Evolutionary conservation across 2,113 vertebrate genomes (phyloP), one percentile per base, ranked within the genome.

Genomic region (Pimephales promelas): DNA sequence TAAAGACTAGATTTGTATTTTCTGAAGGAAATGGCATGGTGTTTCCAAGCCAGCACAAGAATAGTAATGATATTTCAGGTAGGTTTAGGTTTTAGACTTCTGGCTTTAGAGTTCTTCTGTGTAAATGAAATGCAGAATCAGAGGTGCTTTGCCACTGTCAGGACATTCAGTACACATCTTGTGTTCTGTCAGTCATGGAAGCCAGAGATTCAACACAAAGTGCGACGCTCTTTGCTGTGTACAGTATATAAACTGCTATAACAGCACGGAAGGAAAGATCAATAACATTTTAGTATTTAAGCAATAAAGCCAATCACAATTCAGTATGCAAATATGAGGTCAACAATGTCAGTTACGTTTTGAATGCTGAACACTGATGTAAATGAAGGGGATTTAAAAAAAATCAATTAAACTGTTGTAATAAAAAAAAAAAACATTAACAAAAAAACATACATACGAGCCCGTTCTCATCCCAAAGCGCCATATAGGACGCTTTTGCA

Each of bases 91-190:
- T 64, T 28, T 64, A 31, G 26, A 64, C 26, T 64, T 61, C n/a
- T n/a, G n/a, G n/a, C n/a, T n/a, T n/a, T n/a, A n/a, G n/a, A 5
- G 13, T 31, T 64, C 13, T 31, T 64, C 13, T 18, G 13, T 31
- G 61, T 40, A 72, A 72, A 72, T 72, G 43, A 72, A 72, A 47
- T 72, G 40, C 40, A 14, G 36, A 45, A 72, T 72, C 68, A 72
- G 68, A 68, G 34, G 9, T 0, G 10, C 66, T 70, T 40, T 72
- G 40, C 5, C n/a, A 4, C 10, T 47, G 40, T 71, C 68, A 71
- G 68, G 40, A 71, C 36, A 70, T 36, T 40, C 66, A 43, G 36
- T 36, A 70, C 66, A 45, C 40, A 14, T n/a, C 22, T 7, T 24
- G 36, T 24, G 40, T 71, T 24, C 40, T 45, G 68, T 24, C 4